Evolutionary conservation across 2,888 invertebrate genomes (phyloP).

Genomic region (Melanotus villosus): DNA sequence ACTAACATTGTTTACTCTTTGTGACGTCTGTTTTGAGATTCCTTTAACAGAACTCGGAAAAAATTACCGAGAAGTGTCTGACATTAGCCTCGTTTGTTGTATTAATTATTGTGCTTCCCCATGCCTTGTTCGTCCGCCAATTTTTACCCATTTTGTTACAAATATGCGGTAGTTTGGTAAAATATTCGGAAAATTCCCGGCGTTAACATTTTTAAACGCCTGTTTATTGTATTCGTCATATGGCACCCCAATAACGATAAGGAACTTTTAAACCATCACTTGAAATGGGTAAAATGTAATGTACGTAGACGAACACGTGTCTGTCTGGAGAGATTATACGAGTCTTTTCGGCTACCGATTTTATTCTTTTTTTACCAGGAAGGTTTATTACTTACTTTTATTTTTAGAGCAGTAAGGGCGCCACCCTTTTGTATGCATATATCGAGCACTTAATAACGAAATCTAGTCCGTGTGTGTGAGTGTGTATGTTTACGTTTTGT

Average conservation of each 20-base stretch:
- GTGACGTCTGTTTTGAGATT: conserved; percentile 49
- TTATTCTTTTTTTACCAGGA: conserved; percentile 39
- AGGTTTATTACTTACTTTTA: conserved; percentile 45
- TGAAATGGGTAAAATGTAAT: conserved; percentile 57
- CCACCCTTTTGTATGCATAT: conserved; percentile 23
- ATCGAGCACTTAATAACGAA: conserved; percentile 37
- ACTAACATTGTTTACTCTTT: conserved; percentile 49
- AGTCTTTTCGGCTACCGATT: conserved; percentile 51
- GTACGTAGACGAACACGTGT: conserved; percentile 48
- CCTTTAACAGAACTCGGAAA: conserved; percentile 20
- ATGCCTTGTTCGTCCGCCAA: not conserved
- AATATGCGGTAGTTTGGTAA: no score
- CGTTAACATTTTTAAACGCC: conserved; percentile 46
- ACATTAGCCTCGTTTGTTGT: not conserved
- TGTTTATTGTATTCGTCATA: conserved; percentile 62
- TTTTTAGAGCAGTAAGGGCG: conserved; percentile 48
- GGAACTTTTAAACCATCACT: conserved; percentile 59
- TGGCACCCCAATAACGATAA: conserved; percentile 63
- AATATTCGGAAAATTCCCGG: not conserved
- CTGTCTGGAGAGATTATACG: conserved; percentile 43
- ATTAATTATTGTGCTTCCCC: not conserved
- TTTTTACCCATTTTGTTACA: no score
- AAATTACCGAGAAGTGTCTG: not conserved
- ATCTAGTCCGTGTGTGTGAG: conserved; percentile 5
- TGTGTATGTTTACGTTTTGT: conserved; percentile 39